Evolutionary conservation across 2,113 vertebrate genomes (phyloP).

Genomic region (Brachyistius frenatus): DNA sequence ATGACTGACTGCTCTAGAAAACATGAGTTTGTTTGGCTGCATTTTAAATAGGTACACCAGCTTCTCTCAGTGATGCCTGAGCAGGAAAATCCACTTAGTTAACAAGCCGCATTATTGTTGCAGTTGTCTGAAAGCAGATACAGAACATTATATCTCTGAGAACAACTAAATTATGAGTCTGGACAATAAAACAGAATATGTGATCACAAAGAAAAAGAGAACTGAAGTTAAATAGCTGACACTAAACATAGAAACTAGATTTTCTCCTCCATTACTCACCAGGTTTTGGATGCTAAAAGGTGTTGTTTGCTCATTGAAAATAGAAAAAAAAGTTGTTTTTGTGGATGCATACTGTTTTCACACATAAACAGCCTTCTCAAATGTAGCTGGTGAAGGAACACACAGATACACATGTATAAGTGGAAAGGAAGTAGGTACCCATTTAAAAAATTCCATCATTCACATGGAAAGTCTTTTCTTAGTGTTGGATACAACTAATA

Average conservation of each 20-base stretch:
- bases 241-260: no score
- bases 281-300: no score
- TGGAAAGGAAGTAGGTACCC: background rate
- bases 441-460: background rate
- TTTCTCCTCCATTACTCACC: no score
- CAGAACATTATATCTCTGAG: background rate
- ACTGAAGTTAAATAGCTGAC: no score
- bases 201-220: no score
- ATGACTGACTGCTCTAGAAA: no score
- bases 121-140: background rate
- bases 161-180: background rate
- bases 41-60: background rate
- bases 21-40: background rate
- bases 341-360: background rate
- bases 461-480: background rate
- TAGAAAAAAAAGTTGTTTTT: background rate
- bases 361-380: background rate
- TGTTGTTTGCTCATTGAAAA: no score
- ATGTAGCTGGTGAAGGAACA: background rate
- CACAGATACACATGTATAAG: background rate
- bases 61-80: background rate
- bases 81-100: background rate
- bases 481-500: constrained; percentile 2
- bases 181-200: background rate
- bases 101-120: background rate